These are phyloP conservation scores for Apis dorsata DNA, from an alignment of 1,140 invertebrate species.

Conservation along the genomic window DNA sequence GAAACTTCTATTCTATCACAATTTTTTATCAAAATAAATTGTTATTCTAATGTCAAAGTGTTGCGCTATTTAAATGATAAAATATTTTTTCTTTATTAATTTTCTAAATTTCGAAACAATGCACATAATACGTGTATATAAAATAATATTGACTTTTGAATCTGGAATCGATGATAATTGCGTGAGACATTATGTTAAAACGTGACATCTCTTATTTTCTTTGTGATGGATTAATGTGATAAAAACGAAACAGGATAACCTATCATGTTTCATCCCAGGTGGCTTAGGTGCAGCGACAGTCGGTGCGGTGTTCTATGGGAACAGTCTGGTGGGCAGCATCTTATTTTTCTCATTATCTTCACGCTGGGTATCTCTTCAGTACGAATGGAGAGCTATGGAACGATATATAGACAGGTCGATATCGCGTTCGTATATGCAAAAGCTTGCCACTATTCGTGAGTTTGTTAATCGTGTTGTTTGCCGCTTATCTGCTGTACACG, in stretches of 20 bases:
- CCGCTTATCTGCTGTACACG: not conserved
- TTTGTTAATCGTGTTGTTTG: constrained; percentile 19
- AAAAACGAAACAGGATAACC: no score
- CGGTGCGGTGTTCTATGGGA: constrained; percentile 79
- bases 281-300: constrained; percentile 78
- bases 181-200: not conserved
- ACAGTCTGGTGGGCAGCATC: constrained; percentile 74
- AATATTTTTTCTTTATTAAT: no score
- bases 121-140: no score
- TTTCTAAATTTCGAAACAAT: no score
- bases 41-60: no score
- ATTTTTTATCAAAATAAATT: no score
- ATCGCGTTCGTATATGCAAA: not conserved
- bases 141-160: no score
- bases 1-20: no score
- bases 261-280: constrained; percentile 65
- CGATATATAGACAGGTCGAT: constrained; percentile 73
- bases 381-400: constrained; percentile 78
- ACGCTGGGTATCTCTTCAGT: constrained; percentile 75
- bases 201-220: not conserved
- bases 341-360: constrained; percentile 77
- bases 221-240: not conserved
- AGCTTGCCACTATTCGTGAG: not conserved
- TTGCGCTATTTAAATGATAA: no score
- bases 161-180: no score